Conservation (phyloP, 2,113 vertebrate species). For the Eudyptes chrysolophus region DNA sequence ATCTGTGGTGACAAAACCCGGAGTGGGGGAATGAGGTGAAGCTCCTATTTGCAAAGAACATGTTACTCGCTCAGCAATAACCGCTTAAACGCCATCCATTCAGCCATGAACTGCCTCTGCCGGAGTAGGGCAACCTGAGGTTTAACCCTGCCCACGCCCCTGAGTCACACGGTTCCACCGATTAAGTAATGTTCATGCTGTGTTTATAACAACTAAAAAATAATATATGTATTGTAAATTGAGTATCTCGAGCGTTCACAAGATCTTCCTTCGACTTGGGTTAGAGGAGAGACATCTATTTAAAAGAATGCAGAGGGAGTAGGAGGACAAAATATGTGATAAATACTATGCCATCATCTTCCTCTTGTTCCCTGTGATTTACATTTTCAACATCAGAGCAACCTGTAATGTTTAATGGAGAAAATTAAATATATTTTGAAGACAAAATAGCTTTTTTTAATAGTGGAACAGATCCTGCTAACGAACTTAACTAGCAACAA, state of each 20-base stretch:
- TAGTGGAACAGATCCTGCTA: slow-evolving; percentile 28
- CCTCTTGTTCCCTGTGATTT: slow-evolving; percentile 33
- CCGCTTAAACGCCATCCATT: background rate
- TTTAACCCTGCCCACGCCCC: background rate
- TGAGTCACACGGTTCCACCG: fast-evolving
- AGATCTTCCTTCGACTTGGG: background rate
- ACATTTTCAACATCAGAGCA: slow-evolving; percentile 32
- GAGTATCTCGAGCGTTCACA: background rate
- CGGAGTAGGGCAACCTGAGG: background rate
- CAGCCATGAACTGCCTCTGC: background rate
- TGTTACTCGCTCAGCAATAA: background rate
- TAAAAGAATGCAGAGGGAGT: background rate
- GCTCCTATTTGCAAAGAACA: background rate
- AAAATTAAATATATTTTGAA: slow-evolving; percentile 68
- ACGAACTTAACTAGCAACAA: slow-evolving; percentile 19
- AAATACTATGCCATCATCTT: slow-evolving; percentile 5
- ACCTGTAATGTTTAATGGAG: slow-evolving; percentile 62
- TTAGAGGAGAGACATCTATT: background rate
- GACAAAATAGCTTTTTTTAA: slow-evolving; percentile 36
- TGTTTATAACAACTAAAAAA: background rate
- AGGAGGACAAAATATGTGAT: background rate
- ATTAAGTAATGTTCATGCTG: background rate
- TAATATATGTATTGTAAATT: background rate
- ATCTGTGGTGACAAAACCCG: background rate
- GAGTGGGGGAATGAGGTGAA: background rate